Base-by-base conservation (phyloP, 2,888 invertebrate genomes). In the Melanophora roralis region DNA sequence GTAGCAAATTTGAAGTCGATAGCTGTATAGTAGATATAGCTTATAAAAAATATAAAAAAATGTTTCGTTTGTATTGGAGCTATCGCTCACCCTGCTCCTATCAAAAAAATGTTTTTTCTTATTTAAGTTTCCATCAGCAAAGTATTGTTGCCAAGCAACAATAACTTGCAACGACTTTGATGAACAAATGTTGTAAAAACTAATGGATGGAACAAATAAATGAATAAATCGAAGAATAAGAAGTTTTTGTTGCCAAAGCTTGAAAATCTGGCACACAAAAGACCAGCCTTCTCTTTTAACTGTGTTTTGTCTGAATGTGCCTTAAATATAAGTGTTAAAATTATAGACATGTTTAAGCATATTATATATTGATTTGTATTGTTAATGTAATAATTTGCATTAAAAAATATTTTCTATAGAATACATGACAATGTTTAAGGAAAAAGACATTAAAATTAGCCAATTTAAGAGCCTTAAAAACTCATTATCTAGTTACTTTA, bases 91-190 rank as follows among this genome's bases (percentile, higher is more conserved):
- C 40, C 40, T 47, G 27, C 21, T 49, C 43, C 60, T 21, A 62
- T 27, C 64, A 55, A 64, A 57, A 49, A 65, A 73, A 60, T 45
- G 60, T 75, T 68, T 65, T 27, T 45, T 27, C 21, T 40, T 21
- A 64, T 45, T 6, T 27, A 27, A 27, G 6, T 27, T 27, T 60
- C 68, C 68, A 75, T 75, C 76, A 77, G 71, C 64, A 71, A 77
- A 77, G 69, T 77, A n/a, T n/a, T n/a, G n/a, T n/a, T n/a, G n/a
- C n/a, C n/a, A n/a, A n/a, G n/a, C n/a, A n/a, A n/a, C 76, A 77
- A 77, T 77, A 77, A 77, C 76, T 64, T 65, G 64, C 64, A 77
- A 65, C 71, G 76, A 77, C 76, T 77, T 71, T 77, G 76, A 77
- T 71, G 69, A 71, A 69, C 69, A 77, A 69, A 38, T 76, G 62